Conservation (phyloP, 1,140 invertebrate genomes). For the Zophobas morio region DNA sequence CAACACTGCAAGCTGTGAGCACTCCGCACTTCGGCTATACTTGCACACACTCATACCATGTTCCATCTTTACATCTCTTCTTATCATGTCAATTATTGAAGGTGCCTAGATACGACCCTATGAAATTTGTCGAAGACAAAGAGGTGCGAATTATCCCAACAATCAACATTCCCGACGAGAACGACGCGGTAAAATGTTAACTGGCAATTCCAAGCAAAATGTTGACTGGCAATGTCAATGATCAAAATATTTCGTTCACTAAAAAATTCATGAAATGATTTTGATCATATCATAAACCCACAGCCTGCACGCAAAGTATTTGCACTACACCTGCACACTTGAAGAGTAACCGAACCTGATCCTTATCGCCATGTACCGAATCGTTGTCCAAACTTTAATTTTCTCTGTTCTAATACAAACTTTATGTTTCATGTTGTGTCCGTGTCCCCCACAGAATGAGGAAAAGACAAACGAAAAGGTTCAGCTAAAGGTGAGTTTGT, state of each 20-base stretch:
- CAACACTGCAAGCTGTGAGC: not conserved
- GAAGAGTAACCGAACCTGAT: not conserved
- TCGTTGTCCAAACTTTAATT: conserved; percentile 6
- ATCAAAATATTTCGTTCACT: conserved; percentile 26
- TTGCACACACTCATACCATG: conserved; percentile 12
- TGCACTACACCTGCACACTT: conserved; percentile 20
- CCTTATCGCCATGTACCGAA: conserved; percentile 5
- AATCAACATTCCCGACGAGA: conserved; percentile 18
- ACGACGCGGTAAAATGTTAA: conserved; percentile 17
- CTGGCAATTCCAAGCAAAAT: not conserved
- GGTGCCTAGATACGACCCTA: conserved; percentile 59
- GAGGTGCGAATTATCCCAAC: conserved; percentile 18
- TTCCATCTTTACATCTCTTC: not conserved
- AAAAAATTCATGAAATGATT: conserved; percentile 20
- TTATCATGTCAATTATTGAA: conserved; percentile 19
- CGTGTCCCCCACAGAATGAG: conserved; percentile 56
- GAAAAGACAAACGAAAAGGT: conserved; percentile 58
- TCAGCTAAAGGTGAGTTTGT: conserved; percentile 61
- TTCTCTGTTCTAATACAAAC: conserved; percentile 16
- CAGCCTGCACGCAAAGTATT: conserved; percentile 24
- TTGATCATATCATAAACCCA: conserved; percentile 29
- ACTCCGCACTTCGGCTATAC: conserved; percentile 1
- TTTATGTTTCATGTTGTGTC: conserved; percentile 52
- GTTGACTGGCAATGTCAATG: conserved; percentile 12
- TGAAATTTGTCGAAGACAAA: conserved; percentile 62